Percentiles rank a stretch among this genome's conserved stretches.
These are phyloP conservation scores for Odontocolon sp. DNA, from an alignment of 2,888 invertebrate genomes.

Conservation along the genomic window DNA sequence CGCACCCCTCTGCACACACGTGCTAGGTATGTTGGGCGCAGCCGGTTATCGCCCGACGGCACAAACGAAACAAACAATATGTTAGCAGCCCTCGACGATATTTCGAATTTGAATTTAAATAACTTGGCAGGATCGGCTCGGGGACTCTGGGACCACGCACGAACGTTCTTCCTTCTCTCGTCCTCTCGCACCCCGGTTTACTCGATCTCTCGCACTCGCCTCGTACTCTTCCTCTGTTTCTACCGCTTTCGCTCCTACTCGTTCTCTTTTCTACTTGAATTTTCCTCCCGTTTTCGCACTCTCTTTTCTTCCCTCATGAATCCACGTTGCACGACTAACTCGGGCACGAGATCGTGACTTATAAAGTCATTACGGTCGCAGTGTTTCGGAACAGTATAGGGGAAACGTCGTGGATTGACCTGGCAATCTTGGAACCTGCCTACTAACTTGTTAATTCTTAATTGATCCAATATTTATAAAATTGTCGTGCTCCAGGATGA, in stretches of 20 bases:
- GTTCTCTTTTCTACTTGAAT: slow-evolving; percentile 53
- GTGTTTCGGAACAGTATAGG: no score
- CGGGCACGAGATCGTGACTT: slow-evolving; percentile 61
- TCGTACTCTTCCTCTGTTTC: slow-evolving; percentile 39
- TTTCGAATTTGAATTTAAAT: slow-evolving; percentile 82
- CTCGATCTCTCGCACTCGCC: slow-evolving; percentile 53
- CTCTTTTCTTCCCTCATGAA: slow-evolving; percentile 52
- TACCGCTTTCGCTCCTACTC: slow-evolving; percentile 56
- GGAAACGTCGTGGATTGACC: no score
- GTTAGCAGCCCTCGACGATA: slow-evolving; percentile 81
- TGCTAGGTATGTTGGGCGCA: slow-evolving; percentile 4
- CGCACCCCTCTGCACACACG: slow-evolving; percentile 14
- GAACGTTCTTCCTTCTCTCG: slow-evolving; percentile 71
- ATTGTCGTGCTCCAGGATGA: slow-evolving; percentile 64
- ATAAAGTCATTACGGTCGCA: slow-evolving; percentile 68
- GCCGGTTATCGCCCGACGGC: slow-evolving; percentile 64
- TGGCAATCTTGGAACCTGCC: slow-evolving; percentile 29
- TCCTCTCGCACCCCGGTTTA: slow-evolving; percentile 56
- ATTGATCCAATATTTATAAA: slow-evolving; percentile 78
- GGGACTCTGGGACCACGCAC: slow-evolving; percentile 80
- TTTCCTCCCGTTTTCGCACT: slow-evolving; percentile 49
- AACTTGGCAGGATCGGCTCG: slow-evolving; percentile 81
- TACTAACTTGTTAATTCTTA: slow-evolving; percentile 74
- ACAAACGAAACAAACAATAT: slow-evolving; percentile 81
- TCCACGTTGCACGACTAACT: slow-evolving; percentile 56